phyloP scores from a whole-genome alignment of 2,113 vertebrate genomes.

The Ursus arctos region DNA sequence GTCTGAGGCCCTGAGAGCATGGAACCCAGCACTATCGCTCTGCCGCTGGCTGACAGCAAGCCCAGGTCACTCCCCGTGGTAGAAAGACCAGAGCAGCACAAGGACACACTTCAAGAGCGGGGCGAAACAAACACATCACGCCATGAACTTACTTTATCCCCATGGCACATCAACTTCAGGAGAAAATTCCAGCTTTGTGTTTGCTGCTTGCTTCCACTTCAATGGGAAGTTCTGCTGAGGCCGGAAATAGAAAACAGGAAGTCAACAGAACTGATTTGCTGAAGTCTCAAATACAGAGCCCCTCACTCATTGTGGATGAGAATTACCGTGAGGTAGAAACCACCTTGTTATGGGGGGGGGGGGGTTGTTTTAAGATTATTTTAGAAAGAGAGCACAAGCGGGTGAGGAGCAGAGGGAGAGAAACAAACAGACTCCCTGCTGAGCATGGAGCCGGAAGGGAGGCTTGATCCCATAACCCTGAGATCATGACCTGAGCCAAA shows the following conservation, averaged over 20 bases:
- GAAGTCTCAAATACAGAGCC: constrained; percentile 50
- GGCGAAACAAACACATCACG: not conserved
- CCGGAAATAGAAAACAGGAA: constrained; percentile 78
- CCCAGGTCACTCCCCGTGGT: not conserved
- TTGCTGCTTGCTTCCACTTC: constrained; percentile 5
- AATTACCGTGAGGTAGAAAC: not conserved
- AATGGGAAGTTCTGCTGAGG: constrained; percentile 61
- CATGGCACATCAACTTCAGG: not conserved
- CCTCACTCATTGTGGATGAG: not conserved
- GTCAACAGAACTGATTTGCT: constrained; percentile 54
- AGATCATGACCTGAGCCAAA: not conserved
- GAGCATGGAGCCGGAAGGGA: not conserved
- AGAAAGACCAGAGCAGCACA: not conserved
- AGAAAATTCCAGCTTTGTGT: constrained; percentile 53
- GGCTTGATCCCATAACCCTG: not conserved
- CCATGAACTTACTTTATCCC: constrained; percentile 54
- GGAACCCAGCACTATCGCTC: not conserved
- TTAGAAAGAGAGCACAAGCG: not conserved
- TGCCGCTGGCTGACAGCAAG: not conserved
- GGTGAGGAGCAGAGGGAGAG: not conserved
- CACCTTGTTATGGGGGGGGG: not conserved
- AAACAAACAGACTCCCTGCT: not conserved
- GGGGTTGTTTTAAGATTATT: not conserved
- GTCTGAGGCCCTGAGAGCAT: not conserved
- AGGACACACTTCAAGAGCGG: not conserved